phyloP scores from a whole-genome alignment of 1,140 invertebrate species.

The Lethrus apterus region DNA sequence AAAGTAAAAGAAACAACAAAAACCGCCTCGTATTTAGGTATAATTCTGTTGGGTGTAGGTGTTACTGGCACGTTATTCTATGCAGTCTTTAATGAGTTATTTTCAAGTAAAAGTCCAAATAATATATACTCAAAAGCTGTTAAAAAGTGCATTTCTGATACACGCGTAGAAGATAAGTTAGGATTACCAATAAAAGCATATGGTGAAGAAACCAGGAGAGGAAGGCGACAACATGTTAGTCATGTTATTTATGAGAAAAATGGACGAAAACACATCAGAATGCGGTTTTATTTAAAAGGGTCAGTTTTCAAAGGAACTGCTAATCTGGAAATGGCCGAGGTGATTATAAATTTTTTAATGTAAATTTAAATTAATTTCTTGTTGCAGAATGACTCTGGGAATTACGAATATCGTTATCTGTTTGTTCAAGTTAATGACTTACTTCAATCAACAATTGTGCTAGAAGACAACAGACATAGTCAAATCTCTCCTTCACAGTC shows the following conservation, averaged over 20 bases:
- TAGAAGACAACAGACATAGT: slow-evolving; percentile 61
- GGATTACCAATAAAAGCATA: slow-evolving; percentile 83
- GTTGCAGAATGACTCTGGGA: slow-evolving; percentile 65
- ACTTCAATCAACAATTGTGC: slow-evolving; percentile 58
- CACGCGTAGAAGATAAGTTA: slow-evolving; percentile 62
- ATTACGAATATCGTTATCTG: slow-evolving; percentile 75
- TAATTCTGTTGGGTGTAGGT: slow-evolving; percentile 71
- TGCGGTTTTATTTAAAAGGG: slow-evolving; percentile 87
- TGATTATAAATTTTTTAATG: slow-evolving; percentile 36
- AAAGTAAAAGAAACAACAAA: slow-evolving; percentile 83
- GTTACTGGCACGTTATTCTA: slow-evolving; percentile 75
- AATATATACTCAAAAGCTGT: slow-evolving; percentile 74
- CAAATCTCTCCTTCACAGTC: background rate
- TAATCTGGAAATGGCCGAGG: slow-evolving; percentile 78
- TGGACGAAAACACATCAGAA: slow-evolving; percentile 70
- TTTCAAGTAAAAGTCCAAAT: slow-evolving; percentile 79
- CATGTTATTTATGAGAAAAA: slow-evolving; percentile 67
- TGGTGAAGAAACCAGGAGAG: slow-evolving; percentile 74
- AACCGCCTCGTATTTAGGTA: slow-evolving; percentile 69
- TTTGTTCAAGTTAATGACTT: slow-evolving; percentile 76
- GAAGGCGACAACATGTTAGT: slow-evolving; percentile 64
- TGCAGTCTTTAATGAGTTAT: slow-evolving; percentile 74
- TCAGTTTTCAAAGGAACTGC: slow-evolving; percentile 70
- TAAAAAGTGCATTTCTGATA: slow-evolving; percentile 60
- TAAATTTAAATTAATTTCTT: background rate